phyloP scores from a whole-genome alignment of 2,113 vertebrate species.

The Pteropus alecto region DNA sequence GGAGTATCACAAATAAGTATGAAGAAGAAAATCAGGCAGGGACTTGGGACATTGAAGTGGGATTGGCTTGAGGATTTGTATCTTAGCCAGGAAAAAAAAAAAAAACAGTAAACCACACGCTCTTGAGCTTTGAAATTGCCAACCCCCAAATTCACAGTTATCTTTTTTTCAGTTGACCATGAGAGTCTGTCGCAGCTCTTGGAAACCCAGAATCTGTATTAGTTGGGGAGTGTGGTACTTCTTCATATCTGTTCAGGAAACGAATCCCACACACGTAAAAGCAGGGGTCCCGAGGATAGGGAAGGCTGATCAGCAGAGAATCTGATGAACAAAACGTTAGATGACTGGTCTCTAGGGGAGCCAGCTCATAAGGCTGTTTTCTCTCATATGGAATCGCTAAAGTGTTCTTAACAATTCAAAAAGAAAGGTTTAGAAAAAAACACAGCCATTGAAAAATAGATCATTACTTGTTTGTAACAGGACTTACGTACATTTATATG shows the following conservation, averaged over 20 bases:
- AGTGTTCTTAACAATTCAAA: not conserved
- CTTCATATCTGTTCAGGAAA: slow-evolving; percentile 46
- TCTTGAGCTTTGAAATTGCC: slow-evolving; percentile 63
- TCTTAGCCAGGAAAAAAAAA: slow-evolving; percentile 43
- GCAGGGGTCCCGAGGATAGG: not conserved
- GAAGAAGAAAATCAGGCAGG: not conserved
- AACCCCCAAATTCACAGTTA: slow-evolving; percentile 50
- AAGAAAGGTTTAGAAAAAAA: not conserved
- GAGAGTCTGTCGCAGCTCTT: slow-evolving; percentile 56
- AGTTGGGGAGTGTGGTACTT: slow-evolving; percentile 5
- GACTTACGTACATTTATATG: not conserved
- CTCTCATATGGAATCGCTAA: not conserved
- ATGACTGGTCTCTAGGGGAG: not conserved
- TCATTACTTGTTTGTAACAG: slow-evolving; percentile 40
- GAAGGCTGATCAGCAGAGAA: not conserved
- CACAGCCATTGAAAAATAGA: not conserved
- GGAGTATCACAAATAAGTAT: not conserved
- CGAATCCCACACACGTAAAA: not conserved
- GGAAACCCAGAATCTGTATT: slow-evolving; percentile 33
- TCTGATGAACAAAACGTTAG: not conserved
- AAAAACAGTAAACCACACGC: not conserved
- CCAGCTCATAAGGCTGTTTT: not conserved
- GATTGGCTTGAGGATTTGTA: slow-evolving; percentile 48
- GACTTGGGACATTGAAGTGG: not conserved
- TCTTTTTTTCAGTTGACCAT: slow-evolving; percentile 45